Conservation (phyloP, 2,888 invertebrate genomes). For the Cheilosia pagana region DNA sequence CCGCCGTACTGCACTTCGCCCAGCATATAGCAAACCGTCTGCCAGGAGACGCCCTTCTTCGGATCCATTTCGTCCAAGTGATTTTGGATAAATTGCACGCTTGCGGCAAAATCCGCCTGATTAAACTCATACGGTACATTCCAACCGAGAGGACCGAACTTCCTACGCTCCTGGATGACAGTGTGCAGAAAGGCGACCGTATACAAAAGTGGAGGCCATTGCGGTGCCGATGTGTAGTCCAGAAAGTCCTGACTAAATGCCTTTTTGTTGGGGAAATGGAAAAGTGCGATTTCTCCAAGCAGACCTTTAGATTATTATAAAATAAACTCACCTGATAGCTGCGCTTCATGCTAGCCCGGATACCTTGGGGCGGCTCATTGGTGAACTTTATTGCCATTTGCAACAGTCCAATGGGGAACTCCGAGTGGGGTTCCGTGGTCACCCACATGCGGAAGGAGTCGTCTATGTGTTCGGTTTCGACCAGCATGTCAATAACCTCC, state of each 20-base stretch:
- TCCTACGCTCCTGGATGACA: constrained; percentile 96
- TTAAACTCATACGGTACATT: constrained; percentile 97
- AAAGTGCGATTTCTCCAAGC: neutral
- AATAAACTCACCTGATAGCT: constrained; percentile 89
- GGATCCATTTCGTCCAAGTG: constrained; percentile 98
- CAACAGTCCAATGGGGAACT: constrained; percentile 94
- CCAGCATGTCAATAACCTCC: constrained; percentile 94
- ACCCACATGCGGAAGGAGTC: constrained; percentile 95
- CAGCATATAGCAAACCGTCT: constrained; percentile 98
- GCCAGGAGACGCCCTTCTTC: constrained; percentile 98
- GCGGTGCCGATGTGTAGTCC: constrained; percentile 94
- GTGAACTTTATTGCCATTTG: constrained; percentile 99
- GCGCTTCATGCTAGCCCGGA: constrained; percentile 95
- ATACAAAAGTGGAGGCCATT: constrained; percentile 97
- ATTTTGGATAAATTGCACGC: constrained; percentile 97
- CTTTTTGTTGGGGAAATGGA: constrained; percentile 52
- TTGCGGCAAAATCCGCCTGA: constrained; percentile 97
- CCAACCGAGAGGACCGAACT: constrained; percentile 98
- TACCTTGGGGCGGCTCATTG: constrained; percentile 98
- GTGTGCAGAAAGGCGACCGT: constrained; percentile 98
- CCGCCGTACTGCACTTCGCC: constrained; percentile 96
- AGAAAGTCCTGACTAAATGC: constrained; percentile 90
- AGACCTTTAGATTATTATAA: constrained; percentile 13
- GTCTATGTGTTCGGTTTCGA: constrained; percentile 92
- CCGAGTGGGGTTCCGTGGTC: constrained; percentile 96